phyloP scores from a whole-genome alignment of 2,113 vertebrate species.

The Zosterops pallidus region DNA sequence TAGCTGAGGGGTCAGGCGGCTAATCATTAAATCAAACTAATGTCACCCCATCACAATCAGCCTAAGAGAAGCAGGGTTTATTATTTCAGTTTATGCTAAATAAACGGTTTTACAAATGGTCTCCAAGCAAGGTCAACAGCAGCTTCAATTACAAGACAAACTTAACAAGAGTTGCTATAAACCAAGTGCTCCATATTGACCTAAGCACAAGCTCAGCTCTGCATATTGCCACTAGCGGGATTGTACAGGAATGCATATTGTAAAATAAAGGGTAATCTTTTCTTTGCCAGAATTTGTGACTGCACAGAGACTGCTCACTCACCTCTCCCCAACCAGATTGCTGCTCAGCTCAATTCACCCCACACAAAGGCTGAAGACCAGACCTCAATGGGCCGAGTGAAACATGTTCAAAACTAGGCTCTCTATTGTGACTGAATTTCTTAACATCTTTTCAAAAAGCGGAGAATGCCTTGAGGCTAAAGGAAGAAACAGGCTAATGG shows the following conservation, averaged over 20 bases:
- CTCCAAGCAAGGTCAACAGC: constrained; percentile 87
- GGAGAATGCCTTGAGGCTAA: constrained; percentile 99
- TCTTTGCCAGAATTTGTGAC: constrained; percentile 82
- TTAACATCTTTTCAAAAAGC: constrained; percentile 99
- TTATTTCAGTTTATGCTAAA: constrained; percentile 88
- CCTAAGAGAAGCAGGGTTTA: constrained; percentile 84
- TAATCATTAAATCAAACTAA: constrained; percentile 96
- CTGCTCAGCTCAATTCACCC: constrained; percentile 92
- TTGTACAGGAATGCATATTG: constrained; percentile 81
- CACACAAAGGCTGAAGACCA: constrained; percentile 95
- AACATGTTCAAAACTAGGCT: constrained; percentile 95
- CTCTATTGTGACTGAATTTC: constrained; percentile 99
- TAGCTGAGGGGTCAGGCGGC: constrained; percentile 87
- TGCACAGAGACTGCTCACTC: constrained; percentile 82
- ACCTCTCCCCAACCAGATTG: constrained; percentile 84
- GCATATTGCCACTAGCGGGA: constrained; percentile 74
- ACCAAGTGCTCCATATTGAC: constrained; percentile 82
- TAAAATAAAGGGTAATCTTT: constrained; percentile 80
- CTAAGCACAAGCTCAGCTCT: constrained; percentile 73
- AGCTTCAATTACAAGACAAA: constrained; percentile 85
- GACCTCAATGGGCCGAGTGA: constrained; percentile 95
- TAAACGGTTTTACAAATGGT: constrained; percentile 92
- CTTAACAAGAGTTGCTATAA: constrained; percentile 84
- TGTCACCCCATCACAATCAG: constrained; percentile 86
- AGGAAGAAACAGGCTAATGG: constrained; percentile 99